These are phyloP conservation scores for Mizuhopecten yessoensis DNA, from an alignment of 1,140 invertebrate genomes.

Conservation along the genomic window DNA sequence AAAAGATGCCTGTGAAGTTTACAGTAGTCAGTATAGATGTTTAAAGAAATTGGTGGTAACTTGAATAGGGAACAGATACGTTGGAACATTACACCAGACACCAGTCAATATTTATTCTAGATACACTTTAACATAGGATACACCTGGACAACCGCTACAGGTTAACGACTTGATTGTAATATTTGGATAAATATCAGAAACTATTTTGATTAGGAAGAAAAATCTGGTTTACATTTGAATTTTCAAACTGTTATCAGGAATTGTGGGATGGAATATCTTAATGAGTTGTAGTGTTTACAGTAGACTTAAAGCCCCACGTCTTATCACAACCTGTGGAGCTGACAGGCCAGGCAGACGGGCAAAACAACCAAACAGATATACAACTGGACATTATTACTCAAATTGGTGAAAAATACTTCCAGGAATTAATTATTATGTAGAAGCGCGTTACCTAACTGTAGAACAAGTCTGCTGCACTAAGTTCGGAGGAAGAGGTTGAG, in stretches of 20 bases:
- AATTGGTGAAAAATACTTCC: not conserved
- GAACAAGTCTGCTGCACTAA: not conserved
- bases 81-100: not conserved
- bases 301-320: not conserved
- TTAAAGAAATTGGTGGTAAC: too few relatives aligned
- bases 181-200: not conserved
- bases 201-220: not conserved
- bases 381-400: not conserved
- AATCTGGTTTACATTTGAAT: conserved; percentile 29
- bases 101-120: not conserved
- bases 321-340: conserved; percentile 14
- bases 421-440: not conserved
- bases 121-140: not conserved
- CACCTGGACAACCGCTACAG: not conserved
- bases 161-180: not conserved
- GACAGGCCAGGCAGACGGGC: not conserved
- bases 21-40: conserved; percentile 1
- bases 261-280: conserved; percentile 4
- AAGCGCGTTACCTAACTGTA: not conserved
- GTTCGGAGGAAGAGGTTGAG: not conserved
- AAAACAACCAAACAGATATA: not conserved
- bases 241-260: not conserved
- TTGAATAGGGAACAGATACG: not conserved
- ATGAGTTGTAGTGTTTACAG: not conserved
- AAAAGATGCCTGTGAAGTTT: not conserved